Base-by-base conservation (phyloP, 2,113 vertebrate genomes). In the Solea solea region DNA sequence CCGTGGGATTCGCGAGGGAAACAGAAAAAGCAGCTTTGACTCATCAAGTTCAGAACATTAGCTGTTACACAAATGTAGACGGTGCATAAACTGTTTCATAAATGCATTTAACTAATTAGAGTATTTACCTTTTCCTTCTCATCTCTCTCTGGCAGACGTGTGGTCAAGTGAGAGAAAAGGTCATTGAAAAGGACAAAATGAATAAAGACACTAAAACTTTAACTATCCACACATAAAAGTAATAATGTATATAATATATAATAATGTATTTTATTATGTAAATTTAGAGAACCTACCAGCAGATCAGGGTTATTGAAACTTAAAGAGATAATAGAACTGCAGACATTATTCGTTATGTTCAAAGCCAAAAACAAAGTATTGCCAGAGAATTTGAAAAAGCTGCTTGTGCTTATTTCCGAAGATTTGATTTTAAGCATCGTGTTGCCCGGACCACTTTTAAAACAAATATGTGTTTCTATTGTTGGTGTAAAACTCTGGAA, bases 1-100 rank as follows among this genome's bases (percentile, higher is more conserved):
- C 25, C 15, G 51, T 65, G 54, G 46, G 41, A 54, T 39, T 25
- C 13, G 16, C 3, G 46, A 53, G 51, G 39, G 21, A 21, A 27
- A 63, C 49, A 52, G 64, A 60, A 55, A 21, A 54, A 72, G 65
- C 16, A 60, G 40, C 16, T 46, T 45, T 48, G 50, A 57, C 54
- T 61, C 40, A 55, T 51, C 39, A 10, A 49, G 48, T 42, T 39
- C 45, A 40, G 51, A 21, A 46, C 39, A 14, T 41, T 5, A 1
- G 2, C 7, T 54, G 50, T n/a, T 46, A 8, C 53, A 13, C 1
- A 0, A 12, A 74, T 57, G 25, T 61, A 14, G 13, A 34, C 8
- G 40, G 5, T 3, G n/a, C 44, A 72, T 51, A 27, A 15, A 25
- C 7, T 25, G 4, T n/a, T 62, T 9, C 9, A 56, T 46, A 51